Evolutionary conservation across 2,888 invertebrate species (phyloP).

Genomic region (Nipponacmea schrenckii): DNA sequence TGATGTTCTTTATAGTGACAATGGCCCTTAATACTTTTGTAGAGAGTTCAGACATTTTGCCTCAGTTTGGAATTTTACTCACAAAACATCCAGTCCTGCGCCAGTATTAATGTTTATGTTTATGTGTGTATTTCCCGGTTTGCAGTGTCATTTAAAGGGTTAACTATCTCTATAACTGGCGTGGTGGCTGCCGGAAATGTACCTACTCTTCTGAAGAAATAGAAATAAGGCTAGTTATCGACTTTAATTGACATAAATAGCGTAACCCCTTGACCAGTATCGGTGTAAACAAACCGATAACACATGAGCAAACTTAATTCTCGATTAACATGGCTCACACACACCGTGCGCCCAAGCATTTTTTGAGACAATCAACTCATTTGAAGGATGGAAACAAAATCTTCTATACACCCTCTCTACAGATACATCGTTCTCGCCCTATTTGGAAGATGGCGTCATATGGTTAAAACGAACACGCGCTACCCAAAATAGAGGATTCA

Average conservation of each 20-base stretch:
- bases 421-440: conserved; percentile 22
- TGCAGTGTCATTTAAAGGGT: no score
- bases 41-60: not conserved
- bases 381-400: conserved; percentile 28
- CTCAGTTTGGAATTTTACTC: not conserved
- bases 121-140: no score
- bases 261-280: no score
- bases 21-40: not conserved
- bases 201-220: no score
- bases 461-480: conserved; percentile 20
- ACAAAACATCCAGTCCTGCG: not conserved
- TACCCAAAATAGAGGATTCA: conserved; percentile 15
- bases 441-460: conserved; percentile 13
- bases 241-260: no score
- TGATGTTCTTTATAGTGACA: no score
- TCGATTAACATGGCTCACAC: conserved; percentile 14
- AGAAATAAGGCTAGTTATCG: no score
- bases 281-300: no score
- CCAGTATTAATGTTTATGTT: no score
- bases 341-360: conserved; percentile 24
- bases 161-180: no score
- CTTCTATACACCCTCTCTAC: conserved; percentile 23
- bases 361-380: conserved; percentile 23
- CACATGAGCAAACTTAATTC: no score
- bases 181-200: no score